Conservation (phyloP, 1,140 invertebrate genomes). For the Anadara kagoshimensis region DNA sequence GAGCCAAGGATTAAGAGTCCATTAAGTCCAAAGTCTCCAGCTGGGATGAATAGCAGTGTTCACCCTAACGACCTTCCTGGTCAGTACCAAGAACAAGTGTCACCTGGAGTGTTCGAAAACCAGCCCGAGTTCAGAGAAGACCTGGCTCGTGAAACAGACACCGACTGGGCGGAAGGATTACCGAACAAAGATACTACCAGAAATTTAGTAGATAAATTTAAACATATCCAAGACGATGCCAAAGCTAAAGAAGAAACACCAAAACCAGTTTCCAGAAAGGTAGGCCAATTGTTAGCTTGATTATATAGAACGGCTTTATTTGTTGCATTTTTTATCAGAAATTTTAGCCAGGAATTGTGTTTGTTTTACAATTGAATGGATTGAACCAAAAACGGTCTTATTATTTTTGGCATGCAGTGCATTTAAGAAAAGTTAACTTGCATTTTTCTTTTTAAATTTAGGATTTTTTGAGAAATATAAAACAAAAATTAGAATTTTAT, state of each 20-base stretch:
- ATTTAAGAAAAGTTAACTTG: no score
- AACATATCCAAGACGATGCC: constrained; percentile 61
- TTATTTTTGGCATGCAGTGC: no score
- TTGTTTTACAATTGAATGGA: no score
- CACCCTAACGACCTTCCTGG: constrained; percentile 61
- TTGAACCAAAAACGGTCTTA: no score
- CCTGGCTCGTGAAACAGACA: constrained; percentile 59
- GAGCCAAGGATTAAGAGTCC: constrained; percentile 45
- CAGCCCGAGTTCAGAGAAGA: constrained; percentile 50
- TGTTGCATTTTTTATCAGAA: no score
- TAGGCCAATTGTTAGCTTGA: constrained; percentile 35
- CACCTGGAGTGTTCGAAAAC: constrained; percentile 57
- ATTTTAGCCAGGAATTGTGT: no score
- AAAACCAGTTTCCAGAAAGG: constrained; percentile 59
- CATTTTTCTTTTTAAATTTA: no score
- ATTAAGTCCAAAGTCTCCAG: constrained; percentile 50
- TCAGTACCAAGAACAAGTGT: constrained; percentile 62
- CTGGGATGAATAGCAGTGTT: constrained; percentile 49
- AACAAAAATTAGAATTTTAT: no score
- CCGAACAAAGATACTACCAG: constrained; percentile 62
- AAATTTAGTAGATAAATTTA: constrained; percentile 63
- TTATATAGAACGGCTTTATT: no score
- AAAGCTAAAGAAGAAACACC: constrained; percentile 52
- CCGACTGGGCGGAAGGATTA: constrained; percentile 57
- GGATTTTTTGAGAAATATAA: no score